phyloP scores from a whole-genome alignment of 2,113 vertebrate species.

The Silurus glanis region DNA sequence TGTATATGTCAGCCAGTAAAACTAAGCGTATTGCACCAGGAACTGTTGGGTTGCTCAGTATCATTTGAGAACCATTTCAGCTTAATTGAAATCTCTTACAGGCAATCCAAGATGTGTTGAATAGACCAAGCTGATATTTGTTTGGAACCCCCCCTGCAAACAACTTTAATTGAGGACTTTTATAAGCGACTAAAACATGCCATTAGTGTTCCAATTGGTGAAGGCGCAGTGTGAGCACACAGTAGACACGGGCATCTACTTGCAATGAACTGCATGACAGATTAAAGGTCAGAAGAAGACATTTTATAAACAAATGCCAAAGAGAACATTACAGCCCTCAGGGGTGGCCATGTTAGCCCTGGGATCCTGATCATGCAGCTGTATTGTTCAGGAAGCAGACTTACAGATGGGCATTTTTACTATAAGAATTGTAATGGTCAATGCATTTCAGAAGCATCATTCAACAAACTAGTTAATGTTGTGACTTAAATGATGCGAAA shows the following conservation, averaged over 20 bases:
- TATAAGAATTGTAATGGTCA: conserved; percentile 13
- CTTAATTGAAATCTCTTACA: conserved; percentile 14
- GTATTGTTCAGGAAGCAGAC: conserved; percentile 15
- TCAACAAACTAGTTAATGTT: not conserved
- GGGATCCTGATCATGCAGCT: conserved; percentile 3
- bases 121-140: conserved; percentile 16
- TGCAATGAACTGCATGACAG: conserved; percentile 39
- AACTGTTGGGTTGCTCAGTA: conserved; percentile 12
- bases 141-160: conserved; percentile 17
- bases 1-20: not conserved
- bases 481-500: not conserved
- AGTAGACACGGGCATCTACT: conserved; percentile 2
- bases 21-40: not conserved
- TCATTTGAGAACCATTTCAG: conserved; percentile 16
- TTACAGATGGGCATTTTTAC: conserved; percentile 20
- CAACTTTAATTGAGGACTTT: conserved; percentile 32
- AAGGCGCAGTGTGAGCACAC: not conserved
- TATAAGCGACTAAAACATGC: conserved; percentile 19
- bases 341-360: conserved; percentile 16
- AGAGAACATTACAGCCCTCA: conserved; percentile 27
- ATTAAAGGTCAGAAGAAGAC: conserved; percentile 50
- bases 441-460: not conserved
- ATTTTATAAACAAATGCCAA: conserved; percentile 54
- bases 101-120: not conserved
- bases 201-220: conserved; percentile 19